Evolutionary conservation across 2,797 vertebrate genomes (phyloP).

Genomic region (Tamandua tetradactyla): DNA sequence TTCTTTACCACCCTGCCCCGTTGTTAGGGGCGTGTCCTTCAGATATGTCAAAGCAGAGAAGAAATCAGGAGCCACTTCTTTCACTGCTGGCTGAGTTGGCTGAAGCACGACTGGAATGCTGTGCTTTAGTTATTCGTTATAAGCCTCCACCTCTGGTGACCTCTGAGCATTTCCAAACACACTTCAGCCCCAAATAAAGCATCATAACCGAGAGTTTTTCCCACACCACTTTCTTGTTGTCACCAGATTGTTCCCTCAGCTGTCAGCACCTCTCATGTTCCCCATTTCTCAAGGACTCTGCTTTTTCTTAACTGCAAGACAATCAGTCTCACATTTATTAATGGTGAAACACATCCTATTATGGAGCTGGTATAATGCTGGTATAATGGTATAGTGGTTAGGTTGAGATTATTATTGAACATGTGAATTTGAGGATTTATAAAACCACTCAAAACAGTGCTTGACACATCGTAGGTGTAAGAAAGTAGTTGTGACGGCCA

Average conservation of each 20-base stretch:
- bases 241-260: background rate
- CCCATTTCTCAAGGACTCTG: background rate
- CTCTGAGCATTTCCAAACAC: no score
- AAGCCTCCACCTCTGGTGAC: background rate
- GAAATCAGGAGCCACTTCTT: background rate
- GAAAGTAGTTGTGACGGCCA: no score
- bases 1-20: background rate
- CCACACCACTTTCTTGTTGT: background rate
- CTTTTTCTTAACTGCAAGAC: background rate
- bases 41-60: background rate
- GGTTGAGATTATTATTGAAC: background rate
- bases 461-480: background rate
- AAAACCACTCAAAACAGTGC: background rate
- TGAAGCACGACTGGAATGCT: background rate
- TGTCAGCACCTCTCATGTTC: background rate
- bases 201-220: background rate
- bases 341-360: background rate
- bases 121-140: no score
- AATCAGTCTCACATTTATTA: background rate
- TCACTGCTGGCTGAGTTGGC: background rate
- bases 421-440: background rate
- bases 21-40: background rate
- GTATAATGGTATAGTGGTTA: no score
- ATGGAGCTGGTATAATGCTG: no score
- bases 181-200: background rate